Conservation (phyloP, 2,113 vertebrate species). For the Sitta europaea region DNA sequence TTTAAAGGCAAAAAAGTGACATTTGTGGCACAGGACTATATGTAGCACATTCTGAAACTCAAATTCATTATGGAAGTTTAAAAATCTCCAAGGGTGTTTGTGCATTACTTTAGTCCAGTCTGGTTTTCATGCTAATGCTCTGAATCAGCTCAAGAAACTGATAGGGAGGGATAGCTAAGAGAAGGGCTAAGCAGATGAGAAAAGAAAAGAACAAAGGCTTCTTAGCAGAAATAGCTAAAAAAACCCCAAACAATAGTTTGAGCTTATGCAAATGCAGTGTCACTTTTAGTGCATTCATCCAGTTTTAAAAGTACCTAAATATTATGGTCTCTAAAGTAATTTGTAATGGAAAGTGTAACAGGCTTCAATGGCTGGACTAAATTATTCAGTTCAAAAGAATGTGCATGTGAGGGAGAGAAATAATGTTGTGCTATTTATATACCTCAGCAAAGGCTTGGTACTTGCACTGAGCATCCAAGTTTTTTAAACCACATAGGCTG, state of each 20-base stretch:
- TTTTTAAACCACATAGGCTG: not conserved
- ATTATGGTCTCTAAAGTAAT: not conserved
- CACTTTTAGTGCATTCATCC: not conserved
- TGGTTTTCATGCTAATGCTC: not conserved
- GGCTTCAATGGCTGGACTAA: not conserved
- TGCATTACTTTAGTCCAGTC: not conserved
- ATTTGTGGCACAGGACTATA: not conserved
- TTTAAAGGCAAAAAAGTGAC: not conserved
- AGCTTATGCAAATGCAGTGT: not conserved
- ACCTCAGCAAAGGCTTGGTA: not conserved
- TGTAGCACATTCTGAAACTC: not conserved
- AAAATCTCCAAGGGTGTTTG: not conserved
- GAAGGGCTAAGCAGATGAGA: not conserved
- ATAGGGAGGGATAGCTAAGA: not conserved
- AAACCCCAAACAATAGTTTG: not conserved
- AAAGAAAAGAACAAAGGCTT: not conserved
- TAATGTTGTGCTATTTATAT: not conserved
- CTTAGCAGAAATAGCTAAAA: not conserved
- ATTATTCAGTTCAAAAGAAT: constrained; percentile 3
- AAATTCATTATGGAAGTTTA: not conserved
- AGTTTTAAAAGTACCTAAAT: not conserved
- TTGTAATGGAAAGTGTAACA: not conserved
- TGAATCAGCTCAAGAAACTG: not conserved
- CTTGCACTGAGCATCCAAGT: not conserved
- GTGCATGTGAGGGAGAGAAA: not conserved